Evolutionary conservation across 2,113 vertebrate genomes (phyloP), one percentile per base, ranked within the genome.

Genomic region (Tenebrosternarchus preto): DNA sequence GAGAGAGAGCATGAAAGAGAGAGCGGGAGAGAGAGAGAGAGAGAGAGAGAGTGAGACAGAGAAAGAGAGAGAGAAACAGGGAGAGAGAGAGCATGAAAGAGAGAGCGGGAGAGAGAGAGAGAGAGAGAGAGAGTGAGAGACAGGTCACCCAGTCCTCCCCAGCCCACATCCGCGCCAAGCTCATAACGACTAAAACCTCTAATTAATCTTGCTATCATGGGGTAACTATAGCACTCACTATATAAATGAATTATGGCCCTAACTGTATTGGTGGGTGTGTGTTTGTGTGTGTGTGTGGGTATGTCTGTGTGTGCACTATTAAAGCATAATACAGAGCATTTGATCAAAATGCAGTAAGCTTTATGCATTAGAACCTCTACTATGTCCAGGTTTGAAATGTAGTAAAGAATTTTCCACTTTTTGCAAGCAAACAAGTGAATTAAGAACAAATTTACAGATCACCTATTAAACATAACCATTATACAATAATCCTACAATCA

Each of bases 131-230:
- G 86, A 88, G 85, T 87, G 90, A 86, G 85, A 92, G 90, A 91
- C 83, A 88, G 91, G 91, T 92, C 92, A 92, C 90, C 91, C 90
- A 84, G 88, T 91, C 91, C 92, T 91, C 87, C 86, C 85, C 80
- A 77, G 86, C 88, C 87, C 77, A 79, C 80, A 90, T 90, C 89
- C 87, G 88, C 89, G 89, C 91, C 90, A 90, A 90, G 88, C 88
- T 91, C 91, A 91, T 92, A 92, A 91, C 91, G 90, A 91, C 89
- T 88, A 91, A 92, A 92, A 91, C 84, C 88, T 80, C 86, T 87
- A 91, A 92, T 93, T 92, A 92, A 92, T 93, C 92, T 92, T 92
- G 89, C 87, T 88, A 91, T 91, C 90, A 90, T 80, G 86, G 87
- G 86, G 87, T 89, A 89, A 89, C 91, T 90, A 88, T 88, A 90